Evolutionary conservation across 30 jellyfish, hydroid and myxozoan species (phyloP), one percentile per base, ranked within the genome.

Genomic region (Aurelia aurita complex sp. Pacific): DNA sequence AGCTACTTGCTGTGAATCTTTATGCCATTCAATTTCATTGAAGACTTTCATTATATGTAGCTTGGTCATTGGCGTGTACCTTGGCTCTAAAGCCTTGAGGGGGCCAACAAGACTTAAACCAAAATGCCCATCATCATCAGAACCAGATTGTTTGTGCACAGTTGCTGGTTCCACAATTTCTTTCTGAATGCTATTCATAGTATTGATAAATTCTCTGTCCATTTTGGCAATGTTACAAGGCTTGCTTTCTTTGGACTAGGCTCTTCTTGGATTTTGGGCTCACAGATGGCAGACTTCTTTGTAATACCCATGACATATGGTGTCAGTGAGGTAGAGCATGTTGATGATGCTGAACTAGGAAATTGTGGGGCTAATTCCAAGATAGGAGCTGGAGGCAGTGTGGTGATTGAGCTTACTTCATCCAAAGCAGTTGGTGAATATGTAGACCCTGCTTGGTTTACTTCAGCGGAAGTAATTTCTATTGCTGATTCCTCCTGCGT

Each of bases 21-120:
- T 74, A 16, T 43, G 85, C 61, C 86, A 76, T 29, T 76, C 76
- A 61, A 29, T 55, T 80, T 54, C 86, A 76, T 72, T 72, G 32
- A 40, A 73, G 40, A 73, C 83, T 13, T 73, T 73, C 83, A 73
- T 73, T 9, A 73, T 73, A 1, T 73, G 68, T 1, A 73, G 50
- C 69, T 73, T 73, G 29, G 83, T 72, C 83, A 73, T 43, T 40
- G 83, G 1, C 19, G 61, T 73, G 40, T 36, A 73, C 69, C 69
- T 73, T 40, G 83, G 83, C 68, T 73, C 83, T 46, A 73, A 73
- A 36, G 83, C 1, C 40, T 54, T 40, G 19, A 73, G 42, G 46
- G 69, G 83, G n/a, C 69, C 83, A 0, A 73, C 69, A 19, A 73
- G 83, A 32, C 83, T 73, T 73, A 19, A 40, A 40, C 61, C 2